Base-by-base conservation (phyloP, 2,797 vertebrate species). In the Adelosebastes latens region DNA sequence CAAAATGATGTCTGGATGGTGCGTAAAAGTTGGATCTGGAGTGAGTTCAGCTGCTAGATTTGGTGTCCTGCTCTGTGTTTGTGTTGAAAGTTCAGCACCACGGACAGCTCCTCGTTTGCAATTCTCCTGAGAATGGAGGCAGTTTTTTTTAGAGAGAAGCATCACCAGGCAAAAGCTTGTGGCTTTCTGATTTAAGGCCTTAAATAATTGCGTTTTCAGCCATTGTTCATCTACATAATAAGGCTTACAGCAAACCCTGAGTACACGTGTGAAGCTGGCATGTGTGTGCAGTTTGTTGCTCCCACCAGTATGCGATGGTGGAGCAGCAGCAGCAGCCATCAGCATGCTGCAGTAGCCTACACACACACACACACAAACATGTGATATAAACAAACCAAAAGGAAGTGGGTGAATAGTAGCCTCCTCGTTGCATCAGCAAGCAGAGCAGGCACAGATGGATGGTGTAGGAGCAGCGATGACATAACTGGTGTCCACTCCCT, bases 401-500 rank as follows among this genome's bases (percentile, higher is more conserved):
- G 76, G 72, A 80, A 85, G 86, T 89, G 71, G 71, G 79, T 89
- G 83, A 87, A 87, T 61, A 80, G 75, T 78, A 86, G 62, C 68
- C 62, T 84, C 75, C 59, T 42, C 34, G 36, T 84, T 89, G 79
- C 89, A 88, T 88, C 85, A 89, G 81, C 83, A 18, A 81, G 42
- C 31, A 31, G 27, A 29, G 87, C 77, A 81, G 73, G 42, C 42
- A 46, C 42, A 46, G 42, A 46, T 46, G 42, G 16, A 82, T 78
- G 86, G 87, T 89, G 79, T 82, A 60, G 87, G 88, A 90, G 88
- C 64, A 90, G 88, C 78, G 82, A 90, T 95, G 93, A 95, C 93
- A 95, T 95, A 94, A 95, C 93, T 82, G 81, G 84, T 82, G 91
- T 90, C 88, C 86, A 46, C 88, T 94, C 76, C 86, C 91, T 93